Base-by-base conservation (phyloP, 2,888 invertebrate genomes). In the Zaprionus lineosus region DNA sequence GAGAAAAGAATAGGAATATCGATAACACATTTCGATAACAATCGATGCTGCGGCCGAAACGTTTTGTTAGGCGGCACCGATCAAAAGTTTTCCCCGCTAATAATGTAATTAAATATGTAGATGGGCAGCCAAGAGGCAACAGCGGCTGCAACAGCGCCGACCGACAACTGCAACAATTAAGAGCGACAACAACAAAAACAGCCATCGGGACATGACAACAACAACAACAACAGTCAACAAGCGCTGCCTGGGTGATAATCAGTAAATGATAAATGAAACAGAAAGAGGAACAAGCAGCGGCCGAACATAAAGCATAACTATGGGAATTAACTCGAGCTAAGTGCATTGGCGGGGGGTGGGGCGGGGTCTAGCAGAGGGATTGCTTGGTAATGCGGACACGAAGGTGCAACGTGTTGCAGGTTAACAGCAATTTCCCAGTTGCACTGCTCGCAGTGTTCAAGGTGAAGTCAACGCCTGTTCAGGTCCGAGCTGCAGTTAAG, bases 91-190 rank as follows among this genome's bases (percentile, higher is more conserved):
- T 59, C 67, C 78, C 73, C 73, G 85, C 85, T 87, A 86, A 86
- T 87, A 86, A 87, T 82, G 84, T 85, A 87, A 87, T 87, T 87
- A 87, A 87, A 75, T 76, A 71, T 76, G 74, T 69, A 65, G 72
- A 74, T 72, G 58, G 56, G 28, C 51, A 31, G 36, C n/a, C 50
- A 50, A 37, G n/a, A n/a, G n/a, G n/a, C n/a, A n/a, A n/a, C n/a
- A n/a, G n/a, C n/a, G n/a, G n/a, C n/a, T n/a, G n/a, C n/a, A n/a
- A n/a, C n/a, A n/a, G n/a, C n/a, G n/a, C n/a, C n/a, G n/a, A n/a
- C n/a, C n/a, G n/a, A n/a, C n/a, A n/a, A n/a, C n/a, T n/a, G n/a
- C n/a, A n/a, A n/a, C n/a, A n/a, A n/a, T n/a, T n/a, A n/a, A n/a
- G 19, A 69, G 26, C 31, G 40, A 28, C 36, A 12, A 28, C 40